Evolutionary conservation across 2,888 invertebrate genomes (phyloP).

Genomic region (Heliconius erato): DNA sequence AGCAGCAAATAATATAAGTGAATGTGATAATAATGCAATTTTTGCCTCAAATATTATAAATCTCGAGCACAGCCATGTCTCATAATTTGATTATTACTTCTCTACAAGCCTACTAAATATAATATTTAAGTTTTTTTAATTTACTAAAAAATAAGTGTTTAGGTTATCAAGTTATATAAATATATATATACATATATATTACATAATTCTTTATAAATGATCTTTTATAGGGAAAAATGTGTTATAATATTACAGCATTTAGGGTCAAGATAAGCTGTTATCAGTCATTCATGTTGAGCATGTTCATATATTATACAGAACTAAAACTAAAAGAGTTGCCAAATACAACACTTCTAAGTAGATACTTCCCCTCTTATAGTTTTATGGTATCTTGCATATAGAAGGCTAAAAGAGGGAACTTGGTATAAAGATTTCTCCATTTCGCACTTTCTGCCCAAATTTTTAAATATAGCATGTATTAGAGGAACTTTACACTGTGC

Average conservation of each 20-base stretch:
- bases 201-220: conserved; percentile 23
- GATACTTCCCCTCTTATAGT: not conserved
- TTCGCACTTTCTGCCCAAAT: too few relatives aligned
- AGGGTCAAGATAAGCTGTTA: conserved; percentile 54
- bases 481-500: too few relatives aligned
- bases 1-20: too few relatives aligned
- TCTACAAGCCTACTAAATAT: too few relatives aligned
- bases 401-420: not conserved
- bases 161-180: not conserved
- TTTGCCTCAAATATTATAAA: too few relatives aligned
- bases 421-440: too few relatives aligned
- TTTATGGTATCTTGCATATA: not conserved
- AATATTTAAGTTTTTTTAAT: too few relatives aligned
- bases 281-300: conserved; percentile 49
- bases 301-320: conserved; percentile 41
- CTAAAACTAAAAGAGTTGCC: conserved; percentile 3
- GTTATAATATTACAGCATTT: conserved; percentile 25
- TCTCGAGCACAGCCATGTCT: too few relatives aligned
- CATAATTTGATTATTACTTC: too few relatives aligned
- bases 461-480: too few relatives aligned
- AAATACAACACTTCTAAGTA: not conserved
- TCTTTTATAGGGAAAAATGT: conserved; percentile 37
- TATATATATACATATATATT: not conserved
- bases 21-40: too few relatives aligned
- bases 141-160: not conserved